Evolutionary conservation across 2,113 vertebrate species (phyloP).

Genomic region (Microcebus murinus): DNA sequence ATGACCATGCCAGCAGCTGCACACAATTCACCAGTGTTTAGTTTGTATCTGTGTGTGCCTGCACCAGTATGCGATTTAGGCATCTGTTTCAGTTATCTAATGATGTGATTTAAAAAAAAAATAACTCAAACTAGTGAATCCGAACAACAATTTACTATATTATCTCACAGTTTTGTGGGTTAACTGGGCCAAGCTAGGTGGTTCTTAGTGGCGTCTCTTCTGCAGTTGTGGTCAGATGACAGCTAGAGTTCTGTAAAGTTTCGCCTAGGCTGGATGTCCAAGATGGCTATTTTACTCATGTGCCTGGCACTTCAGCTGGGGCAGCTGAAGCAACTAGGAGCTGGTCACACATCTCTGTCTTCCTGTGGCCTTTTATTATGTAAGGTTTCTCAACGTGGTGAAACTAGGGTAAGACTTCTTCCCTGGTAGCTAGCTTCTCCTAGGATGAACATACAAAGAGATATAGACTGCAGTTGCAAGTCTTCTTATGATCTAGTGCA

Average conservation of each 20-base stretch:
- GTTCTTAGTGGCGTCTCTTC: neutral
- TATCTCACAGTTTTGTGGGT: neutral
- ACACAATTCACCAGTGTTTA: neutral
- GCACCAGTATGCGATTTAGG: neutral
- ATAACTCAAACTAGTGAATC: neutral
- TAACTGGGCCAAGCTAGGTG: neutral
- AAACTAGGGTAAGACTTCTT: neutral
- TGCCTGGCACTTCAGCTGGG: neutral
- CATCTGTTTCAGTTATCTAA: neutral
- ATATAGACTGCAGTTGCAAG: neutral
- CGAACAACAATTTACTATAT: neutral
- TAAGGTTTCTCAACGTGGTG: neutral
- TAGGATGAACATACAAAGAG: neutral
- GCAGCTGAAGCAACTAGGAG: neutral
- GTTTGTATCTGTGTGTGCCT: neutral
- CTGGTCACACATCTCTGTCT: neutral
- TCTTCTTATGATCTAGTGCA: neutral
- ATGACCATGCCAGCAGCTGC: neutral
- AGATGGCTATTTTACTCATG: neutral
- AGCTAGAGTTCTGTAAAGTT: neutral
- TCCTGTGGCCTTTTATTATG: neutral
- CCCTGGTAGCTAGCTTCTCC: neutral
- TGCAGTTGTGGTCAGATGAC: neutral
- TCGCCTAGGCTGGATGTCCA: neutral
- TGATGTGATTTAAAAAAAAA: neutral